Evolutionary conservation across 2,888 invertebrate genomes (phyloP).

Genomic region (Polyommatus icarus): DNA sequence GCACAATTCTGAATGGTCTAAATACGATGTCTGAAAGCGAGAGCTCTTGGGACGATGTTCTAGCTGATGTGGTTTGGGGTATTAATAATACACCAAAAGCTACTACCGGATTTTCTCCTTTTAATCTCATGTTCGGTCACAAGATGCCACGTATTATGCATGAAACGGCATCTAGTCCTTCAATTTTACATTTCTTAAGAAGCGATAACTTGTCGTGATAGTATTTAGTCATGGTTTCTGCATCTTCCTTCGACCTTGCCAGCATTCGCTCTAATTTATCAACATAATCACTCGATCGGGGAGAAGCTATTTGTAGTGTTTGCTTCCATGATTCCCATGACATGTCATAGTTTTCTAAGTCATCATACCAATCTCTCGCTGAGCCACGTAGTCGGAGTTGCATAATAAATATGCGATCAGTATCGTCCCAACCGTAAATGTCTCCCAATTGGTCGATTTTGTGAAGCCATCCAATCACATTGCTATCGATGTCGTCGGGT

Average conservation of each 20-base stretch:
- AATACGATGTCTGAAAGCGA: too few relatives aligned
- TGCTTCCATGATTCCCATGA: constrained; percentile 48
- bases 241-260: background rate
- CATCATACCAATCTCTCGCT: constrained; percentile 35
- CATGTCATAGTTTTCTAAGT: constrained; percentile 42
- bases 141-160: constrained; percentile 16
- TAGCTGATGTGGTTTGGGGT: too few relatives aligned
- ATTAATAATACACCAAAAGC: too few relatives aligned
- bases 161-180: too few relatives aligned
- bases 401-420: constrained; percentile 40
- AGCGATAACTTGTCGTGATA: too few relatives aligned
- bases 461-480: background rate
- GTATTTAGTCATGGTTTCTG: constrained; percentile 45
- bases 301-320: constrained; percentile 39
- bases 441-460: constrained; percentile 1
- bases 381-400: constrained; percentile 44
- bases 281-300: constrained; percentile 40
- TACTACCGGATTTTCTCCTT: constrained; percentile 36
- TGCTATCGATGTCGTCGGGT: background rate
- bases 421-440: constrained; percentile 37
- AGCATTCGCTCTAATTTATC: constrained; percentile 10
- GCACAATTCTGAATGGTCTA: too few relatives aligned
- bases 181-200: too few relatives aligned
- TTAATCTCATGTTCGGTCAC: constrained; percentile 39
- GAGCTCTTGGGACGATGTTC: too few relatives aligned